Evolutionary conservation across 2,888 invertebrate species (phyloP).

Genomic region (Mallateleia sp.): DNA sequence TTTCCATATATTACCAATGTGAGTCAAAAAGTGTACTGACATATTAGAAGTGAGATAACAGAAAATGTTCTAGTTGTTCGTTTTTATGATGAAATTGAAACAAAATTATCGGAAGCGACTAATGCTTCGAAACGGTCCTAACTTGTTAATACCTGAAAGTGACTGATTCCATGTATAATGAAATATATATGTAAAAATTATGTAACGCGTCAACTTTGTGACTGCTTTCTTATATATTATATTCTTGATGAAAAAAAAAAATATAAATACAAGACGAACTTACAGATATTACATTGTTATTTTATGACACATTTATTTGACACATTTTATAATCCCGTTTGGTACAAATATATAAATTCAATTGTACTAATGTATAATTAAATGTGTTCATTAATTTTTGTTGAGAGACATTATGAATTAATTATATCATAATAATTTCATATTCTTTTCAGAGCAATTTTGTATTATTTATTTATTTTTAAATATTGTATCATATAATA

Average conservation of each 20-base stretch:
- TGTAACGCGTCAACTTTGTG: conserved; percentile 54
- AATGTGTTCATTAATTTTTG: no score
- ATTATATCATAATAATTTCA: no score
- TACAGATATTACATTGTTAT: background rate
- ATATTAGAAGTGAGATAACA: conserved; percentile 16
- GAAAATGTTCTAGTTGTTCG: conserved; percentile 41
- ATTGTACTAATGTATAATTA: no score
- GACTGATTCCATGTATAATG: conserved; percentile 63
- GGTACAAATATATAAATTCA: no score
- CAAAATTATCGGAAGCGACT: conserved; percentile 11
- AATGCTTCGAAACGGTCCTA: conserved; percentile 69
- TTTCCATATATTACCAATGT: conserved; percentile 61
- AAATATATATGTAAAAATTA: conserved; percentile 59
- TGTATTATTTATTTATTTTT: no score
- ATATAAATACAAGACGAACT: conserved; percentile 13
- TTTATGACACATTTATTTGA: no score
- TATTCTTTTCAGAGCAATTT: no score
- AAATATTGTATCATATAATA: no score
- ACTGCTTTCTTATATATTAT: conserved; percentile 67
- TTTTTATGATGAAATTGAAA: conserved; percentile 44
- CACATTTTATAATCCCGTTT: no score
- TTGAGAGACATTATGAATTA: no score
- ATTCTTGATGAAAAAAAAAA: conserved; percentile 66
- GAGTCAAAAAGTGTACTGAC: conserved; percentile 53
- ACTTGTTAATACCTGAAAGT: conserved; percentile 67